Conservation (phyloP, 2,113 vertebrate genomes). For the Lepisosteus osseus region DNA sequence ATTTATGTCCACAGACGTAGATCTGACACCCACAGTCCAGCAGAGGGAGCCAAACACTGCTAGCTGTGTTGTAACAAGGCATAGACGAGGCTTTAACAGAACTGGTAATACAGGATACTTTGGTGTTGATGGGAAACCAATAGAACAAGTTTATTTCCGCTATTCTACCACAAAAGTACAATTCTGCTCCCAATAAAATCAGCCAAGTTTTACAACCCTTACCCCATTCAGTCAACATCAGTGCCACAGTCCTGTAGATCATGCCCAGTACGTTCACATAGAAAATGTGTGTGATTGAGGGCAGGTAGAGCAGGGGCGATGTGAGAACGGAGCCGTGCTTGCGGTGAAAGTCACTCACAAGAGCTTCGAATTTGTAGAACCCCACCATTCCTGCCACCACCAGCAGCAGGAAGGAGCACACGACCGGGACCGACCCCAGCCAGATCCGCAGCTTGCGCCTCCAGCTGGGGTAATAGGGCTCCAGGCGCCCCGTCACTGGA, state of each 20-base stretch:
- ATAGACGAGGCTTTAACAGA: too few species aligned
- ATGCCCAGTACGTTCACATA: conserved; percentile 65
- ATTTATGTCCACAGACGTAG: too few species aligned
- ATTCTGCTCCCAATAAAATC: too few species aligned
- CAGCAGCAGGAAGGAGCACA: conserved; percentile 62
- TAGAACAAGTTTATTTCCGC: too few species aligned
- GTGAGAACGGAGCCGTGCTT: conserved; percentile 50
- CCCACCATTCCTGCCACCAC: conserved; percentile 63
- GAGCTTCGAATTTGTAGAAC: conserved; percentile 65
- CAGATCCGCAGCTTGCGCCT: conserved; percentile 57
- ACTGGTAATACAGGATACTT: too few species aligned
- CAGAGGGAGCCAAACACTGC: too few species aligned
- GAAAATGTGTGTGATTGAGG: conserved; percentile 66
- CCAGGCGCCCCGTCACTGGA: conserved; percentile 62
- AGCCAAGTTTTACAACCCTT: conserved; percentile 23
- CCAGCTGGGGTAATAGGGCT: conserved; percentile 70
- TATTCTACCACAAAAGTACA: too few species aligned
- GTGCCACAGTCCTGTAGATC: conserved; percentile 56
- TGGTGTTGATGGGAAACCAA: too few species aligned
- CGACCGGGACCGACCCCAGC: conserved; percentile 64
- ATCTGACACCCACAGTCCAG: too few species aligned
- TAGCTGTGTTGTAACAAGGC: too few species aligned
- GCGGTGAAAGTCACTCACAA: conserved; percentile 46
- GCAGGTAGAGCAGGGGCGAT: conserved; percentile 51
- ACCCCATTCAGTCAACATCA: conserved; percentile 68